Evolutionary conservation across 2,113 vertebrate genomes (phyloP), one percentile per base, ranked within the genome.

Genomic region (Deroptyus accipitrinus): DNA sequence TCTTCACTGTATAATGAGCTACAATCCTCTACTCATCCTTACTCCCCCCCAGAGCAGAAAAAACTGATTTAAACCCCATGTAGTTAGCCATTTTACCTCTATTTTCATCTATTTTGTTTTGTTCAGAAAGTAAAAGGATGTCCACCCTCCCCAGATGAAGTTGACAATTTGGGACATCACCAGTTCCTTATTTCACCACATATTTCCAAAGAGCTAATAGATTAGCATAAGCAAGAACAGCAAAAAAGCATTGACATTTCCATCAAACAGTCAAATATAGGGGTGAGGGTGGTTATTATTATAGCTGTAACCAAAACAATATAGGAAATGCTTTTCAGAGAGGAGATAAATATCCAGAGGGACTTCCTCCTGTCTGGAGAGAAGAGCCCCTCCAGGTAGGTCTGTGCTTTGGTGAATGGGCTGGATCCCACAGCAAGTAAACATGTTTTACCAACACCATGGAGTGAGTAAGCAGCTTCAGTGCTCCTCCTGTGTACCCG

Each of bases 371-470:
- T 31, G 18, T n/a, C 46, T 63, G 20, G 54, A 69, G 37, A 42
- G 41, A 51, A 63, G 55, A 78, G 12, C 25, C 54, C 37, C 17
- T 17, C 17, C 25, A 41, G 55, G 44, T 1, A n/a, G 67, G 17
- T 9, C 14, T 1, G 3, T 14, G 24, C 22, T 17, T 18, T 46
- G 52, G 44, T 2, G 35, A n/a, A 27, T 1, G 10, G 17, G 24
- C 48, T 48, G 67, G 37, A 64, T n/a, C 59, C 67, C 59, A 23
- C 41, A 30, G 5, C 55, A 31, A 8, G 5, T 48, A 13, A 41
- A 8, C 6, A 16, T 2, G 1, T n/a, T 11, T 31, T 24, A 5
- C 51, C 35, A 42, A 6, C 6, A 22, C 0, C 22, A 11, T 1
- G 2, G 25, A 39, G 35, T 0, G 3, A 90, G 49, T 25, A 39